Base-by-base conservation (phyloP, 2,888 invertebrate genomes). In the Oxyteleia sp. region DNA sequence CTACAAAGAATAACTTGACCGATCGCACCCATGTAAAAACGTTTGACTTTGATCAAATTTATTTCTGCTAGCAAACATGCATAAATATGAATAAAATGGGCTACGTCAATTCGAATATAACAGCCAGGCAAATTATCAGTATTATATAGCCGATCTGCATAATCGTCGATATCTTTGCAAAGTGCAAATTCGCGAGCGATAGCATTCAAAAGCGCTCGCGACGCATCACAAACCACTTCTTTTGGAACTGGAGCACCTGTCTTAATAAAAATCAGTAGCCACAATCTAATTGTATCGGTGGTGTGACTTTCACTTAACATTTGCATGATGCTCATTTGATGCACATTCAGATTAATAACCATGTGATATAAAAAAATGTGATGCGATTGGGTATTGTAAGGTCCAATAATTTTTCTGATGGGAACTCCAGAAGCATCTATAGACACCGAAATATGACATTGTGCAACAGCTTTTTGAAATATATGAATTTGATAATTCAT, bases 341-440 rank as follows among this genome's bases (percentile, higher is more conserved):
- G 23, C 2, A 2, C 23, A 23, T 23, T 23, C 2, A 23, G 2
- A 23, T 23, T 23, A 4, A 38, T 2, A 2, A 38, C 38, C n/a
- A 38, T 38, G 2, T 38, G 38, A 38, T 38, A 38, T 38, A 38
- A 13, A 38, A 38, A 38, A 4, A 38, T 4, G 8, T 38, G 38
- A 13, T 8, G 4, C 2, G 38, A 38, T 4, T 38, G 18, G 1
- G 57, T 20, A 32, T 55, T 55, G 7, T 69, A 35, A 10, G 45
- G 57, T 4, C 55, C 35, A 0, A 43, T 16, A 2, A 82, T 38
- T 43, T 51, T 71, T 59, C 5, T 23, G 2, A 5, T 23, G 10
- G 85, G 66, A 29, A 76, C 41, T 5, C 87, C 87, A 0, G 85
- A 84, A 3, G 86, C 82, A 64, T 87, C 86, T 8, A 86, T 80